Percentiles rank a stretch among this genome's conserved stretches.
Conservation (phyloP, 2,113 vertebrate genomes). For the Alaudala cheleensis region DNA sequence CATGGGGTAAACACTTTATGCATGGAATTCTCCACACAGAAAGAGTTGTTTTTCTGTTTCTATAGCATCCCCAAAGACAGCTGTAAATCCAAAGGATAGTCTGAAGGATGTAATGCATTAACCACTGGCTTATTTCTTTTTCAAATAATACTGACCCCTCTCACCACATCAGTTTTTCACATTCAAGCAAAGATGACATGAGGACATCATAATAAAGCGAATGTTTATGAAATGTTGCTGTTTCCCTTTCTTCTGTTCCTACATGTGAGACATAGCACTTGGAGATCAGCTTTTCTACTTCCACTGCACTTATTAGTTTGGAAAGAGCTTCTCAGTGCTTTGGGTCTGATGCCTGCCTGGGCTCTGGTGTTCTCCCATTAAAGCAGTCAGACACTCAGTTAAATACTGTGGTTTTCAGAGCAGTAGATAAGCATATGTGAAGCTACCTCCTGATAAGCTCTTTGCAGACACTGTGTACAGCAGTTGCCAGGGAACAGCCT, state of each 20-base stretch:
- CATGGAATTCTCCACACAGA: neutral
- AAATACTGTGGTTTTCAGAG: neutral
- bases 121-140: neutral
- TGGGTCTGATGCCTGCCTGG: neutral
- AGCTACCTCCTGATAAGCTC: neutral
- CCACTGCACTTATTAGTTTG: neutral
- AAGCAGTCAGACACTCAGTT: neutral
- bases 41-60: neutral
- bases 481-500: neutral
- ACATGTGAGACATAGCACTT: accelerated
- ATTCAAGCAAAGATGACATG: neutral
- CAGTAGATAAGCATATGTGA: neutral
- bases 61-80: neutral
- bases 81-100: neutral
- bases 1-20: neutral
- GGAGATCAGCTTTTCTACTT: neutral
- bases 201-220: neutral
- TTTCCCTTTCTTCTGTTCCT: neutral
- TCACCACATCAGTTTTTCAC: neutral
- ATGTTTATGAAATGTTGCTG: neutral
- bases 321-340: neutral
- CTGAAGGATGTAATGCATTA: neutral
- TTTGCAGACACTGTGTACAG: neutral
- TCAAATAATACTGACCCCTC: neutral
- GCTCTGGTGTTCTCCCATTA: neutral